A percentile compares a stretch with the other conserved stretches of the same genome.
phyloP scores from a whole-genome alignment of 2,888 invertebrate species.

The Drosophila borborema region DNA sequence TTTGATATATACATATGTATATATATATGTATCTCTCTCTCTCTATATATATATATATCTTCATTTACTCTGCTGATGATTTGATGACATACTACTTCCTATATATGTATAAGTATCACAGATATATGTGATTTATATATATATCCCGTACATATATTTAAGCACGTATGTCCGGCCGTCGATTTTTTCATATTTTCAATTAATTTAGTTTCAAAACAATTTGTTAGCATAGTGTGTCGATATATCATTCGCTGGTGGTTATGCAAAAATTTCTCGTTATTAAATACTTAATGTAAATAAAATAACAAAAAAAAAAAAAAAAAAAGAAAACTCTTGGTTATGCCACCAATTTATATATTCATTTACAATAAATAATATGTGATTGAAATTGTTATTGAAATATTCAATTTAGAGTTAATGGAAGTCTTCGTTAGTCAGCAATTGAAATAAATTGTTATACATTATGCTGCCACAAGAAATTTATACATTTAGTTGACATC shows the following conservation, averaged over 20 bases:
- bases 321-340: background rate
- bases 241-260: conserved; percentile 30
- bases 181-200: conserved; percentile 18
- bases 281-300: conserved; percentile 27
- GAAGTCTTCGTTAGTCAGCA: too few relatives aligned
- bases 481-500: background rate
- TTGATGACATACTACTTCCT: conserved; percentile 6
- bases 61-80: conserved; percentile 8
- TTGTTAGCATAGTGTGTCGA: conserved; percentile 32
- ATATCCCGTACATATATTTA: background rate
- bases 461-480: too few relatives aligned
- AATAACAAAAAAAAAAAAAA: conserved; percentile 16
- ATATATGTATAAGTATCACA: background rate
- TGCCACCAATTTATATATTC: background rate
- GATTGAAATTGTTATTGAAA: background rate
- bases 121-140: background rate
- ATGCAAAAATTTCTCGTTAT: conserved; percentile 52
- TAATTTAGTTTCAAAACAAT: conserved; percentile 11
- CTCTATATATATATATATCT: background rate
- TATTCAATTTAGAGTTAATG: background rate
- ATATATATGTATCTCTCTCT: background rate
- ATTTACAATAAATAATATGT: background rate
- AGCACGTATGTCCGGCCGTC: background rate
- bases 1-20: background rate
- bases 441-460: too few relatives aligned